A percentile compares a stretch with the other conserved stretches of the same genome.
phyloP scores from a whole-genome alignment of 1,140 invertebrate genomes.

The Trypoxylus dichotomus region DNA sequence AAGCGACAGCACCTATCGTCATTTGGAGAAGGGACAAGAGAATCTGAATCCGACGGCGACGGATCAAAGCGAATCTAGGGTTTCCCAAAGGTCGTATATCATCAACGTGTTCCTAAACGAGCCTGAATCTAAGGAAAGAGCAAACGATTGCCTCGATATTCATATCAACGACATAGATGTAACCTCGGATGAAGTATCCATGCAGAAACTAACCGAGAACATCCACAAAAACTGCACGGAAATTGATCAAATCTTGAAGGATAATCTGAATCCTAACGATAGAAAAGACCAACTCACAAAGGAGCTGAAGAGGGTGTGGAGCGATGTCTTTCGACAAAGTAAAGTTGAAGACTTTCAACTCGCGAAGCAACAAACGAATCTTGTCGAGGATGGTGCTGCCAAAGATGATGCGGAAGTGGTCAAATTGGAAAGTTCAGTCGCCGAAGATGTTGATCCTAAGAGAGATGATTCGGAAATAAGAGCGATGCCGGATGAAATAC shows the following conservation, averaged over 20 bases:
- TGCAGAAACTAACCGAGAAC: not conserved
- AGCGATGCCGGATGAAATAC: not conserved
- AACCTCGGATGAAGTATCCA: not conserved
- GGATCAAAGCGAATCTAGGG: not conserved
- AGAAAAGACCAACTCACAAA: not conserved
- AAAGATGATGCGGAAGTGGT: not conserved
- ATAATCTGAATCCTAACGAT: not conserved
- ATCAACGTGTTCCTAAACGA: slow-evolving; percentile 4
- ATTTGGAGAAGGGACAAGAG: too few relatives aligned
- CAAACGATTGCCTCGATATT: not conserved
- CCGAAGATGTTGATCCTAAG: not conserved
- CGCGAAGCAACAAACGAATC: not conserved
- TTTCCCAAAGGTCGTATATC: not conserved
- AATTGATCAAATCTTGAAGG: not conserved
- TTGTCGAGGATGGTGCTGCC: not conserved
- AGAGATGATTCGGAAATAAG: not conserved
- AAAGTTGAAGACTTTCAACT: not conserved
- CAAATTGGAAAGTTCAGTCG: too few relatives aligned
- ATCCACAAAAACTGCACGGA: not conserved
- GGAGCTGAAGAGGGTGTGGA: not conserved
- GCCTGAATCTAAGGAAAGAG: not conserved
- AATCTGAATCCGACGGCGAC: not conserved
- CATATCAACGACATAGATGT: not conserved
- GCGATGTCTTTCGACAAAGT: not conserved
- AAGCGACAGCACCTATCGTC: too few relatives aligned